Percentiles rank a stretch among this genome's conserved stretches.
phyloP scores from a whole-genome alignment of 1,140 invertebrate genomes.

The Nasonia giraulti region DNA sequence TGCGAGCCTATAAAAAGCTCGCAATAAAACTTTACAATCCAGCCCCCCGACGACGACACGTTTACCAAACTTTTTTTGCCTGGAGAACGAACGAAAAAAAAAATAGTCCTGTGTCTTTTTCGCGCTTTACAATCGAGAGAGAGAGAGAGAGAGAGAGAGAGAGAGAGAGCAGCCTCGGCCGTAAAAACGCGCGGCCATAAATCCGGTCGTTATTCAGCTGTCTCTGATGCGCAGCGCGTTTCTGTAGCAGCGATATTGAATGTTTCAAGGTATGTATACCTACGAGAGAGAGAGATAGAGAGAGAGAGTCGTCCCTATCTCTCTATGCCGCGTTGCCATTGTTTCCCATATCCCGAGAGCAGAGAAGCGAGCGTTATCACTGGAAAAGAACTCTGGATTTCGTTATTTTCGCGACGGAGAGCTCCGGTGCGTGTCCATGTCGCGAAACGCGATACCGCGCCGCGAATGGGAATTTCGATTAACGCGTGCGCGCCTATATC shows the following conservation, averaged over 20 bases:
- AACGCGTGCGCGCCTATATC: not conserved
- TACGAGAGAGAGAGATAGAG: not conserved
- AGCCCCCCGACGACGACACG: not conserved
- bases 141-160: not conserved
- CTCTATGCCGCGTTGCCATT: not conserved
- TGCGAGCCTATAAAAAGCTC: not conserved
- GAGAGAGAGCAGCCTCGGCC: not conserved
- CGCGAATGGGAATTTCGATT: slow-evolving; percentile 37
- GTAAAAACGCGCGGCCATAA: slow-evolving; percentile 24
- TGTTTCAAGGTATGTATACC: slow-evolving; percentile 19
- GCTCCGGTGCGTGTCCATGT: not conserved
- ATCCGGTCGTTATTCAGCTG: slow-evolving; percentile 18
- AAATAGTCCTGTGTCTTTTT: slow-evolving; percentile 5
- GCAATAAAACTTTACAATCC: slow-evolving; percentile 37
- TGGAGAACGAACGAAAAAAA: slow-evolving; percentile 1
- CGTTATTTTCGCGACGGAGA: not conserved
- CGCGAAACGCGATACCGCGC: slow-evolving; percentile 38
- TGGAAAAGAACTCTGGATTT: slow-evolving; percentile 9
- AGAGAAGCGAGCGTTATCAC: not conserved
- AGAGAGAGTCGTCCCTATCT: not conserved
- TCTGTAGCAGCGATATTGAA: slow-evolving; percentile 18
- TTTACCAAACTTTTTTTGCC: not conserved
- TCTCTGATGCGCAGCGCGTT: not conserved
- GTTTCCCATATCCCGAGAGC: not conserved
- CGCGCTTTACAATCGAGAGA: not conserved